phyloP scores from a whole-genome alignment of 1,140 invertebrate genomes.

The Plectrocnemia conspersa region DNA sequence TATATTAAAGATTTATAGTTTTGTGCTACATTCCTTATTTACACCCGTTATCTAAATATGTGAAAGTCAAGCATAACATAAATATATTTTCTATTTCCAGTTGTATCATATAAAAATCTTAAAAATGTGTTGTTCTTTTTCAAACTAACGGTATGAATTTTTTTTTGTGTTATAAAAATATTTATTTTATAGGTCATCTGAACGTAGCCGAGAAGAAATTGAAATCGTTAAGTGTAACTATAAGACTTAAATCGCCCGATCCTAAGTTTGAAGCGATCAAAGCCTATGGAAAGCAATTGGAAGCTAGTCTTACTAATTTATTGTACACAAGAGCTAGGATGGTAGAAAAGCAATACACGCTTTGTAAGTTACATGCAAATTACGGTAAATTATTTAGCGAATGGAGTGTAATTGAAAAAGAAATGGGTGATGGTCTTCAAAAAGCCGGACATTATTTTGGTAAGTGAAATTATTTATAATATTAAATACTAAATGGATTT shows the following conservation, averaged over 20 bases:
- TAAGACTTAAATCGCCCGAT: slow-evolving; percentile 69
- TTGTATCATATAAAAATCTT: too few relatives aligned
- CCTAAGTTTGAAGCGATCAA: slow-evolving; percentile 71
- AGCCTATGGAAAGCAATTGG: slow-evolving; percentile 69
- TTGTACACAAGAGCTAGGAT: slow-evolving; percentile 60
- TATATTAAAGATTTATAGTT: too few relatives aligned
- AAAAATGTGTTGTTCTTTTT: too few relatives aligned
- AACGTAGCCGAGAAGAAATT: slow-evolving; percentile 72
- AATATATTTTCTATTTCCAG: too few relatives aligned
- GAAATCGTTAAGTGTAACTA: slow-evolving; percentile 68
- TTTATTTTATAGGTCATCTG: slow-evolving; percentile 65
- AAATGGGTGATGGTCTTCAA: slow-evolving; percentile 76
- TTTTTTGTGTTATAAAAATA: too few relatives aligned
- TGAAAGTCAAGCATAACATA: too few relatives aligned
- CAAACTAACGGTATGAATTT: too few relatives aligned
- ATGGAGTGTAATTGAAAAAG: slow-evolving; percentile 79
- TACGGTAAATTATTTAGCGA: slow-evolving; percentile 81
- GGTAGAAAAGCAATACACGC: slow-evolving; percentile 69
- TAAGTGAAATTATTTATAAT: slow-evolving; percentile 34
- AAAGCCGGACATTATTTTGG: slow-evolving; percentile 59
- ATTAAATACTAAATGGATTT: too few relatives aligned
- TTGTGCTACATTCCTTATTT: too few relatives aligned
- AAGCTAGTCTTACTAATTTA: slow-evolving; percentile 58
- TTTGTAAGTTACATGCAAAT: slow-evolving; percentile 78
- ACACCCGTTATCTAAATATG: too few relatives aligned